A percentile compares a stretch with the other conserved stretches of the same genome.
Evolutionary conservation across 2,797 vertebrate species (phyloP).

Genomic region (Pitangus sulphuratus): DNA sequence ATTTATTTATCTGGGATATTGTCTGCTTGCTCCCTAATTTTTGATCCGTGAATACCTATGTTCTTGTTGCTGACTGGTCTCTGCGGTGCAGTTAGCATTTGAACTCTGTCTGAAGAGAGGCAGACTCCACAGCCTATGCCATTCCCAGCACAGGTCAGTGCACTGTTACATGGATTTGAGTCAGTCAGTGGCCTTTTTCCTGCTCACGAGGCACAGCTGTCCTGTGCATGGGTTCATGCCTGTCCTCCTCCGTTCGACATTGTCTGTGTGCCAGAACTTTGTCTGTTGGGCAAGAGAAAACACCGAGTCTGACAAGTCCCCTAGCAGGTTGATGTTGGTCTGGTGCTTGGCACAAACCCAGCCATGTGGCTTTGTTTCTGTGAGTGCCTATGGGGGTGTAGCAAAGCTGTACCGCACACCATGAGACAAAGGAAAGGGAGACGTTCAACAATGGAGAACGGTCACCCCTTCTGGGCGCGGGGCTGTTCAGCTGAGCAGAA

Average conservation of each 20-base stretch:
- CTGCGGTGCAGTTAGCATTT: fast-evolving
- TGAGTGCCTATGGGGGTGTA: fast-evolving
- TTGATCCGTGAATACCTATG: not conserved
- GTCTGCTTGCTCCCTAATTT: not conserved
- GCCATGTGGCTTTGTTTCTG: not conserved
- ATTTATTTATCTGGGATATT: not conserved
- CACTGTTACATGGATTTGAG: not conserved
- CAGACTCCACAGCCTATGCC: not conserved
- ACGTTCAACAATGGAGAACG: fast-evolving
- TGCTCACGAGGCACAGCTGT: not conserved
- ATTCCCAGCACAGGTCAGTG: fast-evolving
- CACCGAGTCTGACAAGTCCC: not conserved
- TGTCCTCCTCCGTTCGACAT: not conserved
- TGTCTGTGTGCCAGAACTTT: not conserved
- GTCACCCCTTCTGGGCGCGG: not conserved
- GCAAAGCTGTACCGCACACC: fast-evolving
- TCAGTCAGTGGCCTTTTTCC: not conserved
- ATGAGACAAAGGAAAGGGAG: not conserved
- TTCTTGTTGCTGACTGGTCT: not conserved
- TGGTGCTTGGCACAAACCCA: not conserved
- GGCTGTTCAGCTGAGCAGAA: not conserved
- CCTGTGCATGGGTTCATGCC: not conserved
- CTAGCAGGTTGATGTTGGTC: not conserved
- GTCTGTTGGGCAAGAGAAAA: not conserved
- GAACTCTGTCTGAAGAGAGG: not conserved